Base-by-base conservation (phyloP, 2,113 vertebrate species). In the Chamaea fasciata region DNA sequence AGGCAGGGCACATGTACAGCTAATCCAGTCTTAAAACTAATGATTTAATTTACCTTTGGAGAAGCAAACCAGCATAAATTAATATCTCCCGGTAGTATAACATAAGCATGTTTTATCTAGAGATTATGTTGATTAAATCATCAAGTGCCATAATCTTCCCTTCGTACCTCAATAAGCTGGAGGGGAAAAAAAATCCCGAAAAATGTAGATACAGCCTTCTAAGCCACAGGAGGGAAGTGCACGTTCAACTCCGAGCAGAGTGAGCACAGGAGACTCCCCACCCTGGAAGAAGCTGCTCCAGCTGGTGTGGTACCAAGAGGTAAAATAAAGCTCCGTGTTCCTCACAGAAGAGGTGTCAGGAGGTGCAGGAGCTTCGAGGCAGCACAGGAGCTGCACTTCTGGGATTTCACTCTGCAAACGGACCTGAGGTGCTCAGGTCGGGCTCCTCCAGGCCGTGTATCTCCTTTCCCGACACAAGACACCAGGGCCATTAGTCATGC, bases 101-200 rank as follows among this genome's bases (percentile, higher is more conserved):
- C 83, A 59, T 82, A 96, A 91, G 93, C 80, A 63, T 92, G 93
- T 97, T 98, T 97, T 97, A 96, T 97, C 97, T 97, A 92, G 96
- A 97, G 97, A 97, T 97, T 97, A 96, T 78, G 86, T 87, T 95
- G 96, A 98, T 98, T 98, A 97, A 97, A 97, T 97, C 97, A 97
- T 97, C 97, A 97, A 97, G 95, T 96, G 90, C 94, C 93, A 90
- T 96, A 96, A 97, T 97, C 95, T 92, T 92, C 77, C 76, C 74
- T 82, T 89, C 46, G 5, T 71, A 71, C 80, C 28, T 90, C 80
- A 71, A 6, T 84, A 93, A 96, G 6, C 62, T 41, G 76, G 65
- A 63, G 87, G 8, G 5, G 69, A 85, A 70, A 46, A 56, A 65
- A 22, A 41, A 71, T 7, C 11, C 75, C 71, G 90, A 90, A 92